Evolutionary conservation across 2,113 vertebrate species (phyloP), one percentile per base, ranked within the genome.

Genomic region (Piaya cayana): DNA sequence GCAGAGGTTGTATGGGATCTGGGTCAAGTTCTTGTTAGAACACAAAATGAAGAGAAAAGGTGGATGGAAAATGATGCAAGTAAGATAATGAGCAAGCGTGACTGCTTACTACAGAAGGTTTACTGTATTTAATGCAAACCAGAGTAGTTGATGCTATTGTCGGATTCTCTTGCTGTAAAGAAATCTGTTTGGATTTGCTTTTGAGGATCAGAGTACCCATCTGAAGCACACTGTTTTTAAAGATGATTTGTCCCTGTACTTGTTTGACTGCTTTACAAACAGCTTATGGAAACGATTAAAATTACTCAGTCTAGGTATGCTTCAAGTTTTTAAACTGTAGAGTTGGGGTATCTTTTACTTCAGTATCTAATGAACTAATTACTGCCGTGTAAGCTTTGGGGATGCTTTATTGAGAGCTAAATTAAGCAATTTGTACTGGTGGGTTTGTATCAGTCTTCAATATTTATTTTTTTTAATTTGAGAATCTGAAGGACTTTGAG

Each of bases 21-120:
- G 5, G 5, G 22, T 91, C 83, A 82, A 76, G 49, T 82, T 89
- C 47, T 91, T 36, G 15, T 90, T 83, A 78, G 65, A 91, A 72
- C 37, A 74, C 19, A 42, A 60, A 30, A 4, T 62, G 45, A 86
- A 74, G 74, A 68, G 42, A 79, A 72, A 32, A 93, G 52, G 27
- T 43, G 60, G 52, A 10, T 94, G 49, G 74, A 75, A 76, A 69
- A 78, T 30, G 39, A 23, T 53, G 32, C 16, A 1, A 76, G 22
- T 82, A 56, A 79, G 58, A 30, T 86, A 72, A 64, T 39, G 39
- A 91, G 50, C 25, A 68, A 72, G 13, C 34, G 37, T 15, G 37
- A 37, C 62, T 63, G 32, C 20, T 81, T 52, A 20, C 72, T 75
- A 78, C 34, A 77, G 68, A 43, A 81, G 27, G 13, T 26, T 92